Percentiles rank a stretch among this genome's conserved stretches.
phyloP scores from a whole-genome alignment of 2,113 vertebrate species.

The Dunckerocampus dactyliophorus region DNA sequence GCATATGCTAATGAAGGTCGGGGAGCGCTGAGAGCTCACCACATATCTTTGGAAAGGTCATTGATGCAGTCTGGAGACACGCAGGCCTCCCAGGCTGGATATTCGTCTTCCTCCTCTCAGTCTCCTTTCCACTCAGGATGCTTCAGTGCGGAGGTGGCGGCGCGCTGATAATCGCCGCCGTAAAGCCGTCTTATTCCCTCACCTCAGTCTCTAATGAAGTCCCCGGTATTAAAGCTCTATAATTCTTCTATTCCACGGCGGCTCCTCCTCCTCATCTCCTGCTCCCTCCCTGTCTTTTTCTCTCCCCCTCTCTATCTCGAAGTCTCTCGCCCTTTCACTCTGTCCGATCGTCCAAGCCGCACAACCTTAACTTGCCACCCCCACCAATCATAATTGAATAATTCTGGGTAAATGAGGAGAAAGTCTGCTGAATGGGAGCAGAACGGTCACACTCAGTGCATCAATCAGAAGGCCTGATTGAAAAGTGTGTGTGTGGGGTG shows the following conservation, averaged over 20 bases:
- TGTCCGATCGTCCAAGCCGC: slow-evolving; percentile 21
- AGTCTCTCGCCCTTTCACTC: slow-evolving; percentile 11
- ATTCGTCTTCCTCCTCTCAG: slow-evolving; percentile 10
- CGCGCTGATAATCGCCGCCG: slow-evolving; percentile 60
- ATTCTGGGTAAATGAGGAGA: slow-evolving; percentile 62
- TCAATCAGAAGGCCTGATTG: slow-evolving; percentile 63
- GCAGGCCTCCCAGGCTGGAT: slow-evolving; percentile 55
- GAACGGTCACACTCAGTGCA: slow-evolving; percentile 63
- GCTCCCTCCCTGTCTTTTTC: not conserved
- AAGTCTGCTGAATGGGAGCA: slow-evolving; percentile 61
- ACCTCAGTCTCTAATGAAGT: slow-evolving; percentile 69
- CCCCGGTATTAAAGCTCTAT: slow-evolving; percentile 61
- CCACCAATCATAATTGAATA: slow-evolving; percentile 69
- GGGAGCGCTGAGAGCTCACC: slow-evolving; percentile 42
- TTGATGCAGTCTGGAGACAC: slow-evolving; percentile 47
- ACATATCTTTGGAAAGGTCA: slow-evolving; percentile 65
- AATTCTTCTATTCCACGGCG: slow-evolving; percentile 53
- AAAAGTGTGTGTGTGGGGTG: slow-evolving; percentile 9
- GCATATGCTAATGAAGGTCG: slow-evolving; percentile 57
- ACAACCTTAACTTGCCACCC: slow-evolving; percentile 25
- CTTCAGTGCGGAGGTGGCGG: slow-evolving; percentile 45
- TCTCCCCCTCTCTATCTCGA: not conserved
- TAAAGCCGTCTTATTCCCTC: slow-evolving; percentile 63
- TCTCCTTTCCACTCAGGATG: slow-evolving; percentile 19
- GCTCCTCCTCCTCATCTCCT: not conserved